Base-by-base conservation (phyloP, 92 coral and sea anemone genomes). In the Zoanthus gigantus region DNA sequence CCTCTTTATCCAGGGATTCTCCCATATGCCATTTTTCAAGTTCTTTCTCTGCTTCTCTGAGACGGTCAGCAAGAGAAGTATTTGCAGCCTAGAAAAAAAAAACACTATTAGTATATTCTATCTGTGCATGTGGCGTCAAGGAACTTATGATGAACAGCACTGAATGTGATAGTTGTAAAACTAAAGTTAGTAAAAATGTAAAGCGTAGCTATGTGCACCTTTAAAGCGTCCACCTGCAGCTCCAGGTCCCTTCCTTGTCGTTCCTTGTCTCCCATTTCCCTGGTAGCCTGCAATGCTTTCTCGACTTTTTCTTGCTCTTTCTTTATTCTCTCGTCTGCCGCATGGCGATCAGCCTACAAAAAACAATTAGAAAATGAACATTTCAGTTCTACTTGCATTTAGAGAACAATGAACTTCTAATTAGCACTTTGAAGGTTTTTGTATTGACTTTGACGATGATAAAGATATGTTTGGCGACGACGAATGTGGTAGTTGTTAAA, bases 301-400 rank as follows among this genome's bases (percentile, higher is more conserved):
- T 89, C 97, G 8, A 93, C 92, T 69, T 91, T 93, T 56, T 97
- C 99, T 78, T 97, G 97, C 44, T 97, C 99, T 48, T 87, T 92
- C 77, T 88, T 92, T 67, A 94, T 86, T 32, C 99, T 91, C 17
- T 93, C 94, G 45, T 89, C 96, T 1, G 96, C 99, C 0, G 97
- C 98, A 72, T 87, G 92, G 32, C 98, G 94, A 74, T 97, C 99
- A 34, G 89, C 95, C 99, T 97, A 32, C 60, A 66, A n/a, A 23
- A 23, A 12, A 5, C 23, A 9, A 23, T 63, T 63, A n/a, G 69
- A 63, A 11, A 18, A 63, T 23, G 9, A 63, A 63, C 32, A 17
- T 23, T 63, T 63, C n/a, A 17, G 23, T 13, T 50, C 6, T 50
- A 0, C 5, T 50, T 50, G 3, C 66, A 14, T 60, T 60, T 15